Evolutionary conservation across 2,888 invertebrate species (phyloP), one percentile per base, ranked within the genome.

Genomic region (Leptodirus hochenwartii): DNA sequence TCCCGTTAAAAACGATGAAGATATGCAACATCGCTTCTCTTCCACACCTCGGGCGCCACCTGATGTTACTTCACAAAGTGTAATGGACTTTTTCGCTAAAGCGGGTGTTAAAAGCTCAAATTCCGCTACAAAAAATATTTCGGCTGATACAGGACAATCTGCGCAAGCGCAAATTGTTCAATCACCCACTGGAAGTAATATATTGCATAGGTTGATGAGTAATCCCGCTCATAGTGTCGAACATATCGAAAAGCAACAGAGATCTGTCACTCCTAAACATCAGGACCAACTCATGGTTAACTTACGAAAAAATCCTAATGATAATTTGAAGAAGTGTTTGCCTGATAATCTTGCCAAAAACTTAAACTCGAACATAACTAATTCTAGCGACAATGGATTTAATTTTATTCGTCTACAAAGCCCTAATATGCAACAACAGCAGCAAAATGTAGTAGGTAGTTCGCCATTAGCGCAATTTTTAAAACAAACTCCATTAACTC

Each of bases 71-170:
- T 77, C 81, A 0, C 74, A 78, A 47, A 82, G 81, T 53, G 84
- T 85, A 3, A 75, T 81, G 69, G 81, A 84, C 50, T 85, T 85
- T 53, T 84, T 85, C 48, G 81, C 82, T 3, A 77, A 76, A 52
- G 78, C 77, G 9, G 66, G 69, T 27, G 65, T 65, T 2, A 60
- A 62, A 9, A 59, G 62, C 30, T 64, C 63, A n/a, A n/a, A n/a
- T n/a, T n/a, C n/a, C n/a, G n/a, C n/a, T n/a, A n/a, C n/a, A n/a
- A n/a, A n/a, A 53, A 65, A 66, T 15, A 58, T 64, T 1, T 60
- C 60, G 9, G 55, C 62, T 2, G 44, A 40, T 5, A 54, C n/a
- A 20, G 20, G 20, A 8, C 8, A 8, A n/a, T 8, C 8, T n/a
- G 20, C 8, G 20, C 8, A n/a, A 4, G 27, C 34, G 4, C 31